phyloP scores from a whole-genome alignment of 2,888 invertebrate genomes.

The Shargacucullia verbasci region DNA sequence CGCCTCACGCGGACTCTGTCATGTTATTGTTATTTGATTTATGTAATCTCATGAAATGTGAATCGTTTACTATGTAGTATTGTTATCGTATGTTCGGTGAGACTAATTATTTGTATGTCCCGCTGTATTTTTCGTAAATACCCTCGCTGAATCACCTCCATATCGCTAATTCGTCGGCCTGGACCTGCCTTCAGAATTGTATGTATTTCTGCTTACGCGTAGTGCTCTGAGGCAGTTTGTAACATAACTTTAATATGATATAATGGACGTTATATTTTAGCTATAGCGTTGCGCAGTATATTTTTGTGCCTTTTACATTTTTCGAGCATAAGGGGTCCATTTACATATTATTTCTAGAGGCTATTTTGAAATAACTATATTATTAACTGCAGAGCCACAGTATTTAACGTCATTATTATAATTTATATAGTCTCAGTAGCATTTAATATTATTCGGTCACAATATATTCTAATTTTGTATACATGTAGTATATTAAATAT shows the following conservation, averaged over 20 bases:
- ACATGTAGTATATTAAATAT: constrained; percentile 35
- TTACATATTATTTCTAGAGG: constrained; percentile 57
- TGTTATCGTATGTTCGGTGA: constrained; percentile 47
- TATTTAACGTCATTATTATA: constrained; percentile 42
- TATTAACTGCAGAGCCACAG: constrained; percentile 45
- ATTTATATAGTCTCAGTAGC: constrained; percentile 41
- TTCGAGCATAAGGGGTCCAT: constrained; percentile 32
- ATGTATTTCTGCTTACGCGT: constrained; percentile 21
- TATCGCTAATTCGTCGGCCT: constrained; percentile 23
- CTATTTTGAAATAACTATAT: constrained; percentile 51
- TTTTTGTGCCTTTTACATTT: constrained; percentile 45
- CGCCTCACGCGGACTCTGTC: constrained; percentile 10
- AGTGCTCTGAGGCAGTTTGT: constrained; percentile 12
- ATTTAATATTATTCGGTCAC: constrained; percentile 43
- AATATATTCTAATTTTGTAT: constrained; percentile 40
- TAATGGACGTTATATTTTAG: constrained; percentile 22
- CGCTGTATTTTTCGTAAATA: constrained; percentile 32
- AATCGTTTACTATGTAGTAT: constrained; percentile 48
- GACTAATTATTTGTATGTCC: constrained; percentile 38
- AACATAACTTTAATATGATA: constrained; percentile 14
- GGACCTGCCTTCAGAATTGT: constrained; percentile 15
- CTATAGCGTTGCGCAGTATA: constrained; percentile 37
- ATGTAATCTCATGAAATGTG: constrained; percentile 57
- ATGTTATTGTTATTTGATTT: constrained; percentile 40
- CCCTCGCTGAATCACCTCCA: constrained; percentile 23